Evolutionary conservation across 2,888 invertebrate species (phyloP).

Genomic region (Hyles lineata): DNA sequence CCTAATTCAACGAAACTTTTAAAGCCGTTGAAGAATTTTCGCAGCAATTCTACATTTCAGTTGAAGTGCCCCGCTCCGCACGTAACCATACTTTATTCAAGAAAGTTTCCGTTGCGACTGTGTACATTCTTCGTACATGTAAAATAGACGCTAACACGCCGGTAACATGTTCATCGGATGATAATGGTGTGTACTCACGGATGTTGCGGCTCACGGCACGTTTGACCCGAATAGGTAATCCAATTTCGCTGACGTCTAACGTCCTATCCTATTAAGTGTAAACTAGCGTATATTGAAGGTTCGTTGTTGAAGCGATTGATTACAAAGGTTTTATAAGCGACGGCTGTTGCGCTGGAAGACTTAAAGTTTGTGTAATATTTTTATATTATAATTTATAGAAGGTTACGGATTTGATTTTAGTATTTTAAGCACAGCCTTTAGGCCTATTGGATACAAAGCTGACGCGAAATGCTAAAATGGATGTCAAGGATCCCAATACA

Average conservation of each 20-base stretch:
- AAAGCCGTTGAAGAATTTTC: too few species aligned
- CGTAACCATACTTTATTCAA: neutral
- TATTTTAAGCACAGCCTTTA: too few species aligned
- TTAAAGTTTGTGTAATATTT: neutral
- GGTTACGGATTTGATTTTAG: too few species aligned
- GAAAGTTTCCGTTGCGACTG: too few species aligned
- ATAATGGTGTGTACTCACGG: conserved; percentile 42
- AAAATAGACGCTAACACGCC: conserved; percentile 36
- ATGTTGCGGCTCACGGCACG: conserved; percentile 43
- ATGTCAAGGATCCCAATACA: too few species aligned
- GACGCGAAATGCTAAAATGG: too few species aligned
- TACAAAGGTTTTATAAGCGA: neutral
- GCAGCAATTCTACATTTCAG: too few species aligned
- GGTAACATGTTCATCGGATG: conserved; percentile 40
- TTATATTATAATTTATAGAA: too few species aligned
- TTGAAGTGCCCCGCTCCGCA: too few species aligned
- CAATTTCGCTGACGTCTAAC: conserved; percentile 47
- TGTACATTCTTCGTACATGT: neutral
- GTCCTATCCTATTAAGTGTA: conserved; percentile 44
- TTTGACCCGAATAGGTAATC: conserved; percentile 57
- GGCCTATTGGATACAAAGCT: too few species aligned
- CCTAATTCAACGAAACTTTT: too few species aligned
- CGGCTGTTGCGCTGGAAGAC: neutral
- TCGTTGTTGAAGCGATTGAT: conserved; percentile 24
- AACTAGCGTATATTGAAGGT: conserved; percentile 37